These are phyloP conservation scores for Forbesichthys papilliferus DNA, from an alignment of 2,113 vertebrate genomes.

Conservation along the genomic window DNA sequence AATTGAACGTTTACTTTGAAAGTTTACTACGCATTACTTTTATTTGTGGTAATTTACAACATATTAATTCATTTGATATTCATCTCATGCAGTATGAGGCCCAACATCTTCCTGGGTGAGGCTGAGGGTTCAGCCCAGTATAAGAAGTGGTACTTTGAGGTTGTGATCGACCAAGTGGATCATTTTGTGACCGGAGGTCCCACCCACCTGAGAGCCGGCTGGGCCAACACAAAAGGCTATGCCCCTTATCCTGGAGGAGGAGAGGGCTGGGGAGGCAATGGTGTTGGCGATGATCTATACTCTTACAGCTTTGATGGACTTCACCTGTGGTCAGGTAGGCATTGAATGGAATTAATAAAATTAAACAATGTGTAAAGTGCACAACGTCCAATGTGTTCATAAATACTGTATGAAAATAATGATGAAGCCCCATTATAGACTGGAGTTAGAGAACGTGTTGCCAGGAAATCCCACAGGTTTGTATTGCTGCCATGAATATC, in stretches of 20 bases:
- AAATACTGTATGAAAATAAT: too few species aligned
- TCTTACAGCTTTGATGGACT: conserved; percentile 96
- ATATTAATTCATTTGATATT: not conserved
- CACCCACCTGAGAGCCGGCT: conserved; percentile 91
- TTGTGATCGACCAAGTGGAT: conserved; percentile 96
- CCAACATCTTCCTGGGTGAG: conserved; percentile 93
- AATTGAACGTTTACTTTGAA: too few species aligned
- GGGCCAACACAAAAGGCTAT: conserved; percentile 93
- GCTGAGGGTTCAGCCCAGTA: conserved; percentile 96
- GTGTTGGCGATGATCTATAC: conserved; percentile 92
- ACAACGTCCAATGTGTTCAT: too few species aligned
- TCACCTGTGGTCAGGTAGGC: conserved; percentile 94
- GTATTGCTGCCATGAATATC: too few species aligned
- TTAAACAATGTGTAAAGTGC: too few species aligned
- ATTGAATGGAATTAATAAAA: not conserved
- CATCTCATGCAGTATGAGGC: conserved; percentile 84
- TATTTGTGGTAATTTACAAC: not conserved
- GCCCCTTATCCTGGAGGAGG: conserved; percentile 96
- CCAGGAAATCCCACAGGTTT: too few species aligned
- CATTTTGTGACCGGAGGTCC: conserved; percentile 91
- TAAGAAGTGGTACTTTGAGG: conserved; percentile 97
- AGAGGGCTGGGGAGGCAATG: conserved; percentile 97
- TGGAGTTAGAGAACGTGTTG: too few species aligned
- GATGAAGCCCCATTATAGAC: too few species aligned
- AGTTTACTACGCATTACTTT: too few species aligned